These are phyloP conservation scores for Paedocypris sp. DNA, from an alignment of 2,113 vertebrate genomes.

Conservation along the genomic window DNA sequence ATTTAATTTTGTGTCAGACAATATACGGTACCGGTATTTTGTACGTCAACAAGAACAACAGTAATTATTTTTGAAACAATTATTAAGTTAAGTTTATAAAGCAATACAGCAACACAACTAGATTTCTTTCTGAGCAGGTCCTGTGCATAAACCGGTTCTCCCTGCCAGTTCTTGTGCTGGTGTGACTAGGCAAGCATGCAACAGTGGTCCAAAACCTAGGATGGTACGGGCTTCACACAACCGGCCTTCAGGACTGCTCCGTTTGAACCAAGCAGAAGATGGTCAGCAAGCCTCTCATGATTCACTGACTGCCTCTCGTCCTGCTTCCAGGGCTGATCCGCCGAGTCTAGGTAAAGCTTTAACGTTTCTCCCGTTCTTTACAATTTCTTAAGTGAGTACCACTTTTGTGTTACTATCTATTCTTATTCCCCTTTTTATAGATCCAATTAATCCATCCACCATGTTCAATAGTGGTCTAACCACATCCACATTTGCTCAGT, in stretches of 20 bases:
- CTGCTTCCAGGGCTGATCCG: neutral
- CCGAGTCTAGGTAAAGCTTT: neutral
- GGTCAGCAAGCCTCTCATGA: neutral
- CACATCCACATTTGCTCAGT: slow-evolving; percentile 37
- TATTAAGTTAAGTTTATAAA: no score
- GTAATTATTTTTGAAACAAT: no score
- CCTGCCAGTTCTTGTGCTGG: slow-evolving; percentile 8
- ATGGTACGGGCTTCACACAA: neutral
- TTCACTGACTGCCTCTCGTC: neutral
- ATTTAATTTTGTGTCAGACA: no score
- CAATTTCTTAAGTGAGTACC: no score
- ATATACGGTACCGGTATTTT: no score
- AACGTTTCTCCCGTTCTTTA: no score
- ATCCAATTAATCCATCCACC: slow-evolving; percentile 9
- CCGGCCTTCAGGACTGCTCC: neutral
- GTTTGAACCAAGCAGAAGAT: slow-evolving; percentile 1
- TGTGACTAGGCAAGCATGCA: neutral
- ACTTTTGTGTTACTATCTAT: neutral
- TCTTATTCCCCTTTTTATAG: slow-evolving; percentile 3
- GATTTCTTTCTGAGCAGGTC: neutral
- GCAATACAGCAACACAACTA: neutral
- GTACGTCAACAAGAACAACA: no score
- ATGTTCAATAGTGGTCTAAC: slow-evolving; percentile 40
- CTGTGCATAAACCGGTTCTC: slow-evolving; percentile 30
- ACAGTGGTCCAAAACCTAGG: neutral